Conservation (phyloP, 1,140 invertebrate genomes). For the Tyrophagus putrescentiae region DNA sequence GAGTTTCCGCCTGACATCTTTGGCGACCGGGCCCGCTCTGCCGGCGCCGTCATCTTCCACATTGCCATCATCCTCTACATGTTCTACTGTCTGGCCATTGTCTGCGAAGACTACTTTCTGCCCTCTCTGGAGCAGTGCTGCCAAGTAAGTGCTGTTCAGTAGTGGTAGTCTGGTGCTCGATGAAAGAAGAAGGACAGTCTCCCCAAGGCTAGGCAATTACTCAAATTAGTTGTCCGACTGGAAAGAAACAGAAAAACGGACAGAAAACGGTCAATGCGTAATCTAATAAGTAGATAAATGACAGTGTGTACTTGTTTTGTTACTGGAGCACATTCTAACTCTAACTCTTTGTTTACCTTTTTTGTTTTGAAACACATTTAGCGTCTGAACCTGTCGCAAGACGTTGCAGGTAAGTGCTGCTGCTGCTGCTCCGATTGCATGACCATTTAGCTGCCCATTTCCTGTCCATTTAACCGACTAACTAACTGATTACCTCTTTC, state of each 20-base stretch:
- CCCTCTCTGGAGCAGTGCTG: constrained; percentile 30
- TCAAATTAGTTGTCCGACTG: background rate
- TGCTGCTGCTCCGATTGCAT: background rate
- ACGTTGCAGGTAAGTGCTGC: constrained; percentile 30
- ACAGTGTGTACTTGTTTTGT: too few species aligned
- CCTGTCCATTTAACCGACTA: background rate
- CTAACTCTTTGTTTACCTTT: too few species aligned
- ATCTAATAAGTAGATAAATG: too few species aligned
- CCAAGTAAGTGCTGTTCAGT: constrained; percentile 28
- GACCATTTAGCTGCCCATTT: background rate
- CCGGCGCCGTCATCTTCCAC: constrained; percentile 34
- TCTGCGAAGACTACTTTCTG: constrained; percentile 32
- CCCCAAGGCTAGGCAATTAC: too few species aligned
- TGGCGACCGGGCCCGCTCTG: constrained; percentile 29
- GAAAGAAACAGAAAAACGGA: too few species aligned
- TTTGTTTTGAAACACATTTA: constrained; percentile 22
- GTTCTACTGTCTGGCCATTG: constrained; percentile 33
- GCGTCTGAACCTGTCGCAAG: constrained; percentile 30
- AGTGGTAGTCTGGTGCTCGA: too few species aligned
- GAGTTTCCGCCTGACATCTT: constrained; percentile 32
- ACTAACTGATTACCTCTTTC: constrained; percentile 1
- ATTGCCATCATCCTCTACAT: constrained; percentile 35
- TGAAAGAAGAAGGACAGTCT: too few species aligned
- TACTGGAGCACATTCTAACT: too few species aligned
- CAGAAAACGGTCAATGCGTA: too few species aligned